Evolutionary conservation across 1,140 invertebrate genomes (phyloP).

Genomic region (Zaprionus davidi): DNA sequence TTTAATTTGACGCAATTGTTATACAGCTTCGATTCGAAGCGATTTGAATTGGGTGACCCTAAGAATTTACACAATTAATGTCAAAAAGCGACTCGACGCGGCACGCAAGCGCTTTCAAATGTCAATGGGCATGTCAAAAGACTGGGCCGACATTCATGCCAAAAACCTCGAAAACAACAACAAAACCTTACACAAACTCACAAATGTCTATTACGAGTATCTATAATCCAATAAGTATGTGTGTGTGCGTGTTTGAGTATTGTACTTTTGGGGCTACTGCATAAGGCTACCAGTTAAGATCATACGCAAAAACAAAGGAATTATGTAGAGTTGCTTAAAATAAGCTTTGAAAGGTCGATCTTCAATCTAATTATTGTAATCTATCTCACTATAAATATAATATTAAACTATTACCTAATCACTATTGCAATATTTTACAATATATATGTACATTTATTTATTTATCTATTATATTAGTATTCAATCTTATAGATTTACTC

Average conservation of each 20-base stretch:
- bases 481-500: background rate
- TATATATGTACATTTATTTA: too few relatives aligned
- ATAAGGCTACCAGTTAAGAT: conserved; percentile 35
- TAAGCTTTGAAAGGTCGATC: too few relatives aligned
- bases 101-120: conserved; percentile 72
- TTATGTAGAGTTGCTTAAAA: too few relatives aligned
- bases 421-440: too few relatives aligned
- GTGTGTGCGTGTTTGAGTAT: conserved; percentile 12
- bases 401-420: too few relatives aligned
- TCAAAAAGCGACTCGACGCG: conserved; percentile 62
- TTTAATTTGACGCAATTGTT: conserved; percentile 82
- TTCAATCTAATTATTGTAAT: too few relatives aligned
- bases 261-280: conserved; percentile 32
- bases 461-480: background rate
- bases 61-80: conserved; percentile 75
- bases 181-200: conserved; percentile 18
- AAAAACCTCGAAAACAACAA: conserved; percentile 17
- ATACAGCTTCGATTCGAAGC: conserved; percentile 65
- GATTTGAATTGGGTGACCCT: conserved; percentile 65
- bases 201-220: conserved; percentile 29
- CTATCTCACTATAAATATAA: too few relatives aligned
- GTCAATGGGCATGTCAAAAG: conserved; percentile 67
- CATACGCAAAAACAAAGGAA: background rate
- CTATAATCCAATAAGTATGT: background rate
- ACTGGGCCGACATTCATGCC: conserved; percentile 47